phyloP scores from a whole-genome alignment of 2,797 vertebrate genomes.

The Emydoidea blandingii region DNA sequence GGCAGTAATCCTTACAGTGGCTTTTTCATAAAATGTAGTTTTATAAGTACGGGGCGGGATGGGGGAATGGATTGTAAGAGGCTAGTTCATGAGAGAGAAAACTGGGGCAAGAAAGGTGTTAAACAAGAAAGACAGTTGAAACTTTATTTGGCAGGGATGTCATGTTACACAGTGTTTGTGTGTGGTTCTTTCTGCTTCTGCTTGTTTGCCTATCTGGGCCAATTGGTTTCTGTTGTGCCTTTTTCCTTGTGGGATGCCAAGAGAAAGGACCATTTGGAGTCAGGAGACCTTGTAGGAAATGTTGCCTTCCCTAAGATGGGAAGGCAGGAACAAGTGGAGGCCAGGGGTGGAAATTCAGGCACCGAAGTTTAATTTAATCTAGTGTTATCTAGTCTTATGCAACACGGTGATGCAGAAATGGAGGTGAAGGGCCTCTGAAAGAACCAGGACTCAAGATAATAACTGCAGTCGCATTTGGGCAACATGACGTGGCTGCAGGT shows the following conservation, averaged over 20 bases:
- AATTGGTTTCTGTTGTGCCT: neutral
- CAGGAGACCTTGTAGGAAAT: neutral
- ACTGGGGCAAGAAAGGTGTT: neutral
- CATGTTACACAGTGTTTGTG: neutral
- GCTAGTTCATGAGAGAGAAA: neutral
- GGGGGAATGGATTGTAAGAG: neutral
- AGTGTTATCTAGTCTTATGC: neutral
- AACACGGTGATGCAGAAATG: neutral
- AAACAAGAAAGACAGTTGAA: neutral
- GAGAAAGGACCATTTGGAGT: neutral
- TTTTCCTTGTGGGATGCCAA: neutral
- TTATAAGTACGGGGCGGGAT: neutral
- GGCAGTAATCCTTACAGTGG: neutral
- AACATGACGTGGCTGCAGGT: neutral
- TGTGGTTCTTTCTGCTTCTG: neutral
- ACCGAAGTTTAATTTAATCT: neutral
- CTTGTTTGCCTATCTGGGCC: neutral
- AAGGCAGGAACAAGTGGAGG: neutral
- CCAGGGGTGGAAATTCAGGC: neutral
- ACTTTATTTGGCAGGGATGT: neutral
- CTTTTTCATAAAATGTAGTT: neutral
- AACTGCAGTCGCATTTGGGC: neutral
- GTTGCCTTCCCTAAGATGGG: neutral
- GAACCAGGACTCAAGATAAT: neutral
- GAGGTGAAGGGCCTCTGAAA: neutral